Percentiles rank a stretch among this genome's conserved stretches.
Evolutionary conservation across 2,888 invertebrate species (phyloP).

Genomic region (Baronia brevicornis): DNA sequence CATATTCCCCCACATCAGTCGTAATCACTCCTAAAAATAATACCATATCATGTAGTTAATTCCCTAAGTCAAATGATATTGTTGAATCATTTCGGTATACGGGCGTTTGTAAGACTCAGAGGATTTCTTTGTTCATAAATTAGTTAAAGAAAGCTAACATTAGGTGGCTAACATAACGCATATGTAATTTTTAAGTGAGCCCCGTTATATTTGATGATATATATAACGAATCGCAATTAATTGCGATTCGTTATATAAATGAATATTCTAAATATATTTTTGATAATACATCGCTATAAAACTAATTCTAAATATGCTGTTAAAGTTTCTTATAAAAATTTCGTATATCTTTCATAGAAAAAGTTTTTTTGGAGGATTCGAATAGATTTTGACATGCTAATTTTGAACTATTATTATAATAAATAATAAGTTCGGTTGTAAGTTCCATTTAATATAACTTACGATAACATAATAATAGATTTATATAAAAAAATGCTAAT

Average conservation of each 20-base stretch:
- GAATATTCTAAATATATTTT: too few species aligned
- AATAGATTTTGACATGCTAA: not conserved
- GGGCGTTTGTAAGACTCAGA: slow-evolving; percentile 42
- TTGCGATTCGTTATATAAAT: too few species aligned
- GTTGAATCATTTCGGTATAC: slow-evolving; percentile 49
- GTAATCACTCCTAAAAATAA: slow-evolving; percentile 14
- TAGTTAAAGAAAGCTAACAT: slow-evolving; percentile 29
- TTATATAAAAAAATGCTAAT: too few species aligned
- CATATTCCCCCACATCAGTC: slow-evolving; percentile 4
- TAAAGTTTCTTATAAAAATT: too few species aligned
- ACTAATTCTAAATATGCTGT: too few species aligned
- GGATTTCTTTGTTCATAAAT: slow-evolving; percentile 41
- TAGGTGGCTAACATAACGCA: slow-evolving; percentile 22
- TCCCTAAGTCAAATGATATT: slow-evolving; percentile 46
- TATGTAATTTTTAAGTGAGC: not conserved
- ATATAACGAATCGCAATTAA: too few species aligned
- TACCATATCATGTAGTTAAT: slow-evolving; percentile 32
- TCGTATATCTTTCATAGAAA: too few species aligned
- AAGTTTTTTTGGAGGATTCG: too few species aligned
- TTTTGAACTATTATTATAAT: slow-evolving; percentile 1
- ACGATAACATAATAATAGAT: too few species aligned
- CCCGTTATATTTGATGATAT: too few species aligned
- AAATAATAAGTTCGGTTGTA: slow-evolving; percentile 1
- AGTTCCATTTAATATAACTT: too few species aligned
- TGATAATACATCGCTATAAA: too few species aligned